These are phyloP conservation scores for Pyrochroa serraticornis DNA, from an alignment of 2,888 invertebrate genomes.

Conservation along the genomic window DNA sequence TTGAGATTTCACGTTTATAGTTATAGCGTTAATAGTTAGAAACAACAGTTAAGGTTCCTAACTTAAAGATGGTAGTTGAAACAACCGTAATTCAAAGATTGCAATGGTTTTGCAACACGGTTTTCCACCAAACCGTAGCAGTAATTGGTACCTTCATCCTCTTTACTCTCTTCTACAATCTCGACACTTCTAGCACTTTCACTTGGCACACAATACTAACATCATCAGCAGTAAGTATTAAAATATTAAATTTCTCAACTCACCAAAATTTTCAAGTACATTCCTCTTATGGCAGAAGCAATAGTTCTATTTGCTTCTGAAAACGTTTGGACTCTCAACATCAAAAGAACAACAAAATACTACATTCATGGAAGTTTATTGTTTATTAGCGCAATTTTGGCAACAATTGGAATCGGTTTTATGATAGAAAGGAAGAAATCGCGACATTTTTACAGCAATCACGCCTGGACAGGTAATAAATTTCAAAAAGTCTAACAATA, in stretches of 20 bases:
- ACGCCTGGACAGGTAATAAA: slow-evolving; percentile 39
- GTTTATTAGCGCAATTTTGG: slow-evolving; percentile 31
- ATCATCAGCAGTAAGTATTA: slow-evolving; percentile 44
- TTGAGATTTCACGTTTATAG: too few relatives aligned
- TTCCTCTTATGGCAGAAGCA: slow-evolving; percentile 47
- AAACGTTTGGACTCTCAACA: slow-evolving; percentile 40
- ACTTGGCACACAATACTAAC: slow-evolving; percentile 45
- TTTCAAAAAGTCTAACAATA: background rate
- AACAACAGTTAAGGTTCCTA: too few relatives aligned
- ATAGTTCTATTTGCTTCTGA: slow-evolving; percentile 43
- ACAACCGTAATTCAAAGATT: slow-evolving; percentile 22
- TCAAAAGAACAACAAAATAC: slow-evolving; percentile 38
- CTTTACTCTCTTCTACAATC: slow-evolving; percentile 41
- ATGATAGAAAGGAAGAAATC: slow-evolving; percentile 32
- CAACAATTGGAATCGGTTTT: slow-evolving; percentile 38
- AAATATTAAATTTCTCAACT: slow-evolving; percentile 11
- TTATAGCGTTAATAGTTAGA: too few relatives aligned
- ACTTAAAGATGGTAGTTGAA: too few relatives aligned
- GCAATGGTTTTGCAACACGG: slow-evolving; percentile 35
- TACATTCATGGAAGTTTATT: slow-evolving; percentile 42
- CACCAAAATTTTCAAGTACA: slow-evolving; percentile 36
- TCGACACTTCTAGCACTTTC: slow-evolving; percentile 21
- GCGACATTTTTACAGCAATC: slow-evolving; percentile 37
- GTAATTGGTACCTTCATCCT: slow-evolving; percentile 38
- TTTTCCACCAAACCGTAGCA: slow-evolving; percentile 43